Evolutionary conservation across 2,888 invertebrate species (phyloP).

Genomic region (Resseliella maxima): DNA sequence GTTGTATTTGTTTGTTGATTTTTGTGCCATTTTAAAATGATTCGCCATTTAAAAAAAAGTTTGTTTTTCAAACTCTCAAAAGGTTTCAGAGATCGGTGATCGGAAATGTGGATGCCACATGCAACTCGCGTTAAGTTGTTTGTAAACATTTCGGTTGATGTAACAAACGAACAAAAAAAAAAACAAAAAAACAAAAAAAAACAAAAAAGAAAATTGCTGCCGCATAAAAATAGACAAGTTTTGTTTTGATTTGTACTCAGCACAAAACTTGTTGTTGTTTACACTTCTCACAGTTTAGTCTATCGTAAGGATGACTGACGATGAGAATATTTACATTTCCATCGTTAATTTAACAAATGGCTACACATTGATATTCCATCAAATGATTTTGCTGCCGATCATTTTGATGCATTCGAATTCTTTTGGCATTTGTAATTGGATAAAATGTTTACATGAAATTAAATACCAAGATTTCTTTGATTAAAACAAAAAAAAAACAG

Average conservation of each 20-base stretch:
- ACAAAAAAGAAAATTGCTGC: no score
- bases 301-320: background rate
- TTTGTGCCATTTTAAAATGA: background rate
- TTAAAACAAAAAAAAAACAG: no score
- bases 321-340: slow-evolving; percentile 35
- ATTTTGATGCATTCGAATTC: no score
- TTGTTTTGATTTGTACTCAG: background rate
- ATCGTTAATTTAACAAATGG: slow-evolving; percentile 26
- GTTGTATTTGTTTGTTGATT: background rate
- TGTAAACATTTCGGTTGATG: slow-evolving; percentile 14
- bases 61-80: background rate
- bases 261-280: slow-evolving; percentile 22
- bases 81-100: background rate
- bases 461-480: no score
- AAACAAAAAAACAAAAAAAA: no score
- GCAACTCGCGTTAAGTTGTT: background rate
- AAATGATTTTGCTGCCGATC: background rate
- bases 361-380: background rate
- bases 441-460: background rate
- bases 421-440: no score
- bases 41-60: background rate
- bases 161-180: background rate
- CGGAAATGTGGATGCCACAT: background rate
- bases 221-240: slow-evolving; percentile 25
- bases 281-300: slow-evolving; percentile 14